Percentiles rank a stretch among this genome's conserved stretches.
Evolutionary conservation across 2,113 vertebrate genomes (phyloP).

Genomic region (Odontesthes bonariensis): DNA sequence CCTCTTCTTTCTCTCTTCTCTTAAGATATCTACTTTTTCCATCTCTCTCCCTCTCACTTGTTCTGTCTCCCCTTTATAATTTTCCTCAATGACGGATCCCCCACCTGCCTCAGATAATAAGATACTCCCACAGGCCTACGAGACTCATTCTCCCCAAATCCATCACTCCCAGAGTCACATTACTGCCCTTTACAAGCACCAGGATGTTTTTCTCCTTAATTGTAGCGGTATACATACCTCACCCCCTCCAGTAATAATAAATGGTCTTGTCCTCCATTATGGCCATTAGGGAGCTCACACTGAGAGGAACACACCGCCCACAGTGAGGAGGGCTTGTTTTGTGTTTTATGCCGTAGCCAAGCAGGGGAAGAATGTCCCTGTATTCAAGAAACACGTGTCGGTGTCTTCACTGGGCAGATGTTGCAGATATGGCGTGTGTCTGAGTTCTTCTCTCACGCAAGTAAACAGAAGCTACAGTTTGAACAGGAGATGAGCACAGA

Average conservation of each 20-base stretch:
- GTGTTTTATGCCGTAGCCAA: conserved; percentile 50
- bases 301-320: conserved; percentile 73
- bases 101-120: conserved; percentile 81
- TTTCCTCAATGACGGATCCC: conserved; percentile 82
- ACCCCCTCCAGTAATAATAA: conserved; percentile 76
- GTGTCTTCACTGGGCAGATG: conserved; percentile 26
- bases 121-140: conserved; percentile 75
- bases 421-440: conserved; percentile 4
- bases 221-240: conserved; percentile 78
- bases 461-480: conserved; percentile 47
- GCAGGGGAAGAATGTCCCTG: conserved; percentile 57
- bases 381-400: conserved; percentile 58
- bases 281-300: conserved; percentile 78
- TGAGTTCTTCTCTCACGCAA: conserved; percentile 12
- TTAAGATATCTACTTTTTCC: conserved; percentile 13
- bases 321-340: conserved; percentile 71
- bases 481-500: conserved; percentile 27
- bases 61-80: conserved; percentile 69
- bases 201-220: conserved; percentile 82
- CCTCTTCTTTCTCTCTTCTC: conserved; percentile 25
- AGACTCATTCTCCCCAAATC: conserved; percentile 80
- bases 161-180: conserved; percentile 80
- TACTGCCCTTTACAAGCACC: conserved; percentile 81
- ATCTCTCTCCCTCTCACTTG: conserved; percentile 13
- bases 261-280: conserved; percentile 81